Evolutionary conservation across 2,797 vertebrate species (phyloP), one percentile per base, ranked within the genome.

Genomic region (Eupleurogrammus muticus): DNA sequence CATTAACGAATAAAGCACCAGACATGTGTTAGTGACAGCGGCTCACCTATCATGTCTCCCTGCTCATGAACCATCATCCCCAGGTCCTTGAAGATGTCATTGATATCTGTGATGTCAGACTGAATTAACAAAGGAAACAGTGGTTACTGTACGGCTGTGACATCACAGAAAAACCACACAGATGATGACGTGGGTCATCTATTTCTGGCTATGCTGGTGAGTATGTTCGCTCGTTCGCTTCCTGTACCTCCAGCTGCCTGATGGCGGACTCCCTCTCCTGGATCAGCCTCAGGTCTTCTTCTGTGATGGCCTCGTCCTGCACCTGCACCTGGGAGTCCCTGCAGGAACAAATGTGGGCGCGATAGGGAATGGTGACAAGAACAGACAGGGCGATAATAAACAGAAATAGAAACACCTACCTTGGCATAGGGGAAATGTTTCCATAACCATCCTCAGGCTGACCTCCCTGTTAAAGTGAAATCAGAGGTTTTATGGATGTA

Each of bases 1-100:
- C 17, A 40, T 40, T 38, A 59, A 54, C 20, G 9, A 8, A 56
- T 21, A 28, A 60, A 60, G 52, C 17, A 28, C 34, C 4, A 28
- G 6, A 28, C 4, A 23, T 0, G 1, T 28, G 5, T 35, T n/a
- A 21, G 3, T 1, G 23, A 35, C 9, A n/a, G n/a, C 21, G 3
- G n/a, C 96, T 96, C 94, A 98, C 98, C 98, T 82, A 99, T 98
- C 87, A 98, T 88, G 82, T 98, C 97, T 72, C 98, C 97, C 89
- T 99, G 98, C 58, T 99, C 98, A 23, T 99, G 97, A 78, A 99
- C 96, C 97, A 99, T 98, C 94, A 97, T 92, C 47, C 96, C 98
- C 89, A 99, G 91, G 84, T 99, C 97, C 93, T 98, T 99, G 93
- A 99, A 99, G 92, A 99, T 99, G 93, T 97, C 96, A 69, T 99